These are phyloP conservation scores for Papilio helenus DNA, from an alignment of 1,140 invertebrate species.

Conservation along the genomic window DNA sequence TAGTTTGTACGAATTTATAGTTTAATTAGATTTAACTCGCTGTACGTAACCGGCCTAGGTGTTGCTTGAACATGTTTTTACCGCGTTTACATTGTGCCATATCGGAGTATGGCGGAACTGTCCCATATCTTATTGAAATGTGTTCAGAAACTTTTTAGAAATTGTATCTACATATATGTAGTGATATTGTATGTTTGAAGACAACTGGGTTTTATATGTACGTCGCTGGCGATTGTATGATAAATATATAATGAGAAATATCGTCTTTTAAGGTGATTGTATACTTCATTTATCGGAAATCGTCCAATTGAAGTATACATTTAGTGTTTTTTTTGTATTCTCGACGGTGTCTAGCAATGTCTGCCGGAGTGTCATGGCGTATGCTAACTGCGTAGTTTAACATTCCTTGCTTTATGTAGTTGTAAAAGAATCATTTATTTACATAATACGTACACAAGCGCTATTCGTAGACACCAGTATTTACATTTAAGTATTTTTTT, in stretches of 20 bases:
- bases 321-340: neutral
- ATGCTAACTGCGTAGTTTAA: slow-evolving; percentile 44
- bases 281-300: no score
- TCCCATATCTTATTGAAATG: slow-evolving; percentile 79
- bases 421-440: slow-evolving; percentile 41
- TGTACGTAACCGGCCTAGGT: slow-evolving; percentile 64
- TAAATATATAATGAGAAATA: neutral
- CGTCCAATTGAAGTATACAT: neutral
- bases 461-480: slow-evolving; percentile 49
- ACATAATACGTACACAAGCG: slow-evolving; percentile 37
- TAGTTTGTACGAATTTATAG: slow-evolving; percentile 71
- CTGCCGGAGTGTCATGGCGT: neutral
- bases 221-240: slow-evolving; percentile 34
- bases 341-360: neutral
- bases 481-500: slow-evolving; percentile 53
- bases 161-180: slow-evolving; percentile 64
- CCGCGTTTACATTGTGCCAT: slow-evolving; percentile 35
- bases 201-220: neutral
- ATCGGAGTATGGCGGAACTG: slow-evolving; percentile 43
- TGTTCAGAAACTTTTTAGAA: slow-evolving; percentile 76
- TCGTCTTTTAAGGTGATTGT: no score
- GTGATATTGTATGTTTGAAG: slow-evolving; percentile 59
- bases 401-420: slow-evolving; percentile 56
- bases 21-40: slow-evolving; percentile 53
- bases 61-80: slow-evolving; percentile 11